These are phyloP conservation scores for Lithobates pipiens DNA, from an alignment of 2,797 vertebrate species.

Conservation along the genomic window DNA sequence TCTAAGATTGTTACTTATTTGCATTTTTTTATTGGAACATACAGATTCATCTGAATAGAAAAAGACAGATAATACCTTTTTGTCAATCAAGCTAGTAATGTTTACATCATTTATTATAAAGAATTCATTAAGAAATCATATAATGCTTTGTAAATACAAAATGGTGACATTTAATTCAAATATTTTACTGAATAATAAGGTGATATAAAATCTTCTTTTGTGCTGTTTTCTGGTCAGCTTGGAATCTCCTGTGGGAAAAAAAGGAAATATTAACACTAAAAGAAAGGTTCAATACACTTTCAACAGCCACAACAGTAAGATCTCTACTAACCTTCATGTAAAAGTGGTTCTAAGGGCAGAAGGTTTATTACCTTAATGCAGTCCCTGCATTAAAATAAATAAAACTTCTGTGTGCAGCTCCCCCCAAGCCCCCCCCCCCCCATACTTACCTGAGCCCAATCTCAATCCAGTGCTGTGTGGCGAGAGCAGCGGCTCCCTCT, in stretches of 20 bases:
- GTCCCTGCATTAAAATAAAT: too few relatives aligned
- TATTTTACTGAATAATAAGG: neutral
- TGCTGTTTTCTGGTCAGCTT: constrained; percentile 1
- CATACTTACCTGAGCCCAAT: too few relatives aligned
- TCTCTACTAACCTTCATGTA: too few relatives aligned
- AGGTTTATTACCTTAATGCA: too few relatives aligned
- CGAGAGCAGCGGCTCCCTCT: too few relatives aligned
- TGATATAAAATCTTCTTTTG: neutral
- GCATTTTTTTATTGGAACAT: neutral
- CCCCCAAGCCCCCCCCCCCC: too few relatives aligned
- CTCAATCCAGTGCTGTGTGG: too few relatives aligned
- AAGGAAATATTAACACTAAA: neutral
- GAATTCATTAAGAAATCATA: constrained; percentile 3
- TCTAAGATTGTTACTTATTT: neutral
- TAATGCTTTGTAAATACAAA: constrained; percentile 3
- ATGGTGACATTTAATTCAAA: neutral
- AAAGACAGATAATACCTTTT: neutral
- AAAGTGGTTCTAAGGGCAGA: too few relatives aligned
- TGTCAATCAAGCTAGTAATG: neutral
- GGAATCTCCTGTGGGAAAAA: neutral
- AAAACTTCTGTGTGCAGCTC: too few relatives aligned
- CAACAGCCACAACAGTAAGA: too few relatives aligned
- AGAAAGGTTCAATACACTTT: neutral
- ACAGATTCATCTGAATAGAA: neutral
- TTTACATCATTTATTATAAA: neutral